phyloP scores from a whole-genome alignment of 2,797 vertebrate species.

The Lagocephalus sceleratus region DNA sequence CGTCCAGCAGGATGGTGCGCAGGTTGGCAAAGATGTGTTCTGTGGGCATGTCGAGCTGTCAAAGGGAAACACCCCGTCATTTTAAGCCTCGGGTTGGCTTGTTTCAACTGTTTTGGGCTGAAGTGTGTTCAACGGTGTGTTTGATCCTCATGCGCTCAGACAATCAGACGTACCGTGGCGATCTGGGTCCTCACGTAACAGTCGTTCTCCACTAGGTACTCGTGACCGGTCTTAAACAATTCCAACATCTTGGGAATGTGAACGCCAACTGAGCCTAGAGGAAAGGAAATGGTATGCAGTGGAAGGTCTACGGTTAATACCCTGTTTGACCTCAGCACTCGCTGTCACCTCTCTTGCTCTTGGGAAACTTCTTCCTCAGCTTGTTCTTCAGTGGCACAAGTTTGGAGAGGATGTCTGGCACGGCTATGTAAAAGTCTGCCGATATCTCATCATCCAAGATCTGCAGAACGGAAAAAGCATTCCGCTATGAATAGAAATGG shows the following conservation, averaged over 20 bases:
- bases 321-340: not conserved
- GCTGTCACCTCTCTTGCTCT: slow-evolving; percentile 77
- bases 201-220: slow-evolving; percentile 80
- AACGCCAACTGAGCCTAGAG: slow-evolving; percentile 79
- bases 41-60: slow-evolving; percentile 86
- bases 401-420: slow-evolving; percentile 83
- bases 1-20: slow-evolving; percentile 76
- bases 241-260: slow-evolving; percentile 85
- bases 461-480: slow-evolving; percentile 56
- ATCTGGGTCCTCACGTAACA: slow-evolving; percentile 78
- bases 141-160: too few relatives aligned
- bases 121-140: too few relatives aligned
- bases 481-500: not conserved
- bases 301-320: not conserved
- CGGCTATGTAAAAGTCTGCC: slow-evolving; percentile 87
- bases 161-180: slow-evolving; percentile 77
- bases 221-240: slow-evolving; percentile 80
- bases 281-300: not conserved
- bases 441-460: slow-evolving; percentile 86
- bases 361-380: slow-evolving; percentile 86
- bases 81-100: not conserved
- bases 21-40: slow-evolving; percentile 86
- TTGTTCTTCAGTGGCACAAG: slow-evolving; percentile 83
- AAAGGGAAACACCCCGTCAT: not conserved
- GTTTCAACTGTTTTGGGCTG: not conserved